Base-by-base conservation (phyloP, 2,797 vertebrate species). In the Scomberomorus guttatus region DNA sequence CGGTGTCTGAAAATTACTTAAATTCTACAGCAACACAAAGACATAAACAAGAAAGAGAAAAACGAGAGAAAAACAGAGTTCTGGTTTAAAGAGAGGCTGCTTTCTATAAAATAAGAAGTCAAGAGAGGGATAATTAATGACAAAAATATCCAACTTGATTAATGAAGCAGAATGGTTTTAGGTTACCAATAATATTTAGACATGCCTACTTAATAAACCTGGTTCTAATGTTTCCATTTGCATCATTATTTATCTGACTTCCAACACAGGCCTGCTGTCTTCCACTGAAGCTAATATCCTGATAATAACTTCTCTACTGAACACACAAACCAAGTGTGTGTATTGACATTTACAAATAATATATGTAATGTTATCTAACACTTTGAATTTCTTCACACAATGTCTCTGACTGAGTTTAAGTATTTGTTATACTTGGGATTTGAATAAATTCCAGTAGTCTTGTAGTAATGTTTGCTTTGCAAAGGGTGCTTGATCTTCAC, bases 401-500 rank as follows among this genome's bases (percentile, higher is more conserved):
- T 44, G 42, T 44, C 42, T 42, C 39, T 15, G 42, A 0, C 17
- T 8, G 14, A 27, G 8, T 17, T 65, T 15, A 25, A 50, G 0
- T 9, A 7, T 14, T 58, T 61, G 18, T 70, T 57, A 74, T 37
- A 62, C 25, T 39, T n/a, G 13, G 15, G 44, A 67, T 58, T 39
- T 75, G 4, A 57, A 63, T 50, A 9, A 42, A 55, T 72, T 32
- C 29, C 29, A 32, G 29, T 66, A 15, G 50, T 13, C 0, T 42
- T 22, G n/a, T n/a, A n/a, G n/a, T n/a, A n/a, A 24, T 8, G 46
- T 51, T 65, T 39, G 18, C 65, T 77, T 75, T 44, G 27, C 29
- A 69, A 46, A 62, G 56, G 27, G 61, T 37, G 55, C 22, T 68
- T 66, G 42, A 71, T 74, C 48, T 64, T 57, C 29, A 60, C 6